A percentile compares a stretch with the other conserved stretches of the same genome.
These are phyloP conservation scores for Aspiorhynchus laticeps DNA, from an alignment of 2,113 vertebrate genomes.

Conservation along the genomic window DNA sequence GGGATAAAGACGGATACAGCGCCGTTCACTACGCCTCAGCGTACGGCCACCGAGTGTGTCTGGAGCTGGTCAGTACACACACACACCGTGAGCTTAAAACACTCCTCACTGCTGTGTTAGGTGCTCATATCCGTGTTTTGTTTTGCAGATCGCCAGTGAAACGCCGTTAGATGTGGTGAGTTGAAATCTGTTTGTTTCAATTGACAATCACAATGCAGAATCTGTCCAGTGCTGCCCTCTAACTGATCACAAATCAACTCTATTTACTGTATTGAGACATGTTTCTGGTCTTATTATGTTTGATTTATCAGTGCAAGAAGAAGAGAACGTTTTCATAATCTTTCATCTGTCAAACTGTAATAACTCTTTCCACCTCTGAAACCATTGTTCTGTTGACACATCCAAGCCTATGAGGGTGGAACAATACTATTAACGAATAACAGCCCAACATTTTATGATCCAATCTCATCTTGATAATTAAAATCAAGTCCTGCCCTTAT, in stretches of 20 bases:
- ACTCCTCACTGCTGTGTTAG: background rate
- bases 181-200: constrained; percentile 55
- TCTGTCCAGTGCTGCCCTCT: constrained; percentile 38
- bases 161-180: constrained; percentile 98
- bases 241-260: background rate
- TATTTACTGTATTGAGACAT: background rate
- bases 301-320: background rate
- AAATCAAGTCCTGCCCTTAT: background rate
- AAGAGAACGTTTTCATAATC: background rate
- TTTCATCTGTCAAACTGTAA: background rate
- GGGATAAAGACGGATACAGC: constrained; percentile 97
- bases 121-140: constrained; percentile 22
- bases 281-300: background rate
- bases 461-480: background rate
- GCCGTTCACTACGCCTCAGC: constrained; percentile 93
- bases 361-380: background rate
- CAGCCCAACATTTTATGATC: background rate
- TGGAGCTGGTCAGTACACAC: constrained; percentile 77
- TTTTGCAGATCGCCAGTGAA: constrained; percentile 94
- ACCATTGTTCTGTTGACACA: too few species aligned
- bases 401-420: too few species aligned
- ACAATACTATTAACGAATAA: too few species aligned
- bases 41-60: constrained; percentile 79
- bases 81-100: background rate
- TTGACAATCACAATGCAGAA: background rate